These are phyloP conservation scores for Cryptophagus acutangulus DNA, from an alignment of 2,888 invertebrate species.

Conservation along the genomic window DNA sequence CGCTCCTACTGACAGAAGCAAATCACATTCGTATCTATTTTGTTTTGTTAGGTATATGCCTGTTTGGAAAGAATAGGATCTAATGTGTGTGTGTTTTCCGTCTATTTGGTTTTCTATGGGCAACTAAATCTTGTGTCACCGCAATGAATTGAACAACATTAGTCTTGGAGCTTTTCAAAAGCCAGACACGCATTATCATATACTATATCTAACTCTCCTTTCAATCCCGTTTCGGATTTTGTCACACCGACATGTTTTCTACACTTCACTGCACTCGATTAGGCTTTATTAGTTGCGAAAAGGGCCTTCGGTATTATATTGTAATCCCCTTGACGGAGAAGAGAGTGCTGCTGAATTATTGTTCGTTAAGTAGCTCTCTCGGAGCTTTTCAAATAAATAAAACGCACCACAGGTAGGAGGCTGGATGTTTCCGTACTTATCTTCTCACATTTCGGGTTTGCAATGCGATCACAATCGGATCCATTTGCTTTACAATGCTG, in stretches of 20 bases:
- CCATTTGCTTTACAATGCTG: conserved; percentile 7
- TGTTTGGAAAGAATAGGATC: conserved; percentile 16
- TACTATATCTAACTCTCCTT: too few species aligned
- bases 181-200: too few species aligned
- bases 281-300: conserved; percentile 24
- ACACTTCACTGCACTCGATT: conserved; percentile 31
- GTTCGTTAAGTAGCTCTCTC: conserved; percentile 9
- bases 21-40: conserved; percentile 19
- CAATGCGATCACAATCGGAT: conserved; percentile 5
- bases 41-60: neutral
- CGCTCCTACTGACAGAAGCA: conserved; percentile 12
- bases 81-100: conserved; percentile 28
- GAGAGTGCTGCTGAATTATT: conserved; percentile 11
- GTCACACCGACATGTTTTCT: conserved; percentile 18
- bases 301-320: too few species aligned
- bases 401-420: conserved; percentile 12
- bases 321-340: conserved; percentile 10
- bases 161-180: conserved; percentile 30
- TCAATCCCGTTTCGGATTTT: conserved; percentile 10
- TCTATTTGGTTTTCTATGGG: conserved; percentile 32
- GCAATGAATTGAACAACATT: conserved; percentile 36
- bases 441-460: conserved; percentile 4
- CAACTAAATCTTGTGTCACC: conserved; percentile 37
- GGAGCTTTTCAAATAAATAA: too few species aligned
- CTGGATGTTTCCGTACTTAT: conserved; percentile 4